Conservation (phyloP, 2,888 invertebrate genomes). For the Pristionchus arcanus region DNA sequence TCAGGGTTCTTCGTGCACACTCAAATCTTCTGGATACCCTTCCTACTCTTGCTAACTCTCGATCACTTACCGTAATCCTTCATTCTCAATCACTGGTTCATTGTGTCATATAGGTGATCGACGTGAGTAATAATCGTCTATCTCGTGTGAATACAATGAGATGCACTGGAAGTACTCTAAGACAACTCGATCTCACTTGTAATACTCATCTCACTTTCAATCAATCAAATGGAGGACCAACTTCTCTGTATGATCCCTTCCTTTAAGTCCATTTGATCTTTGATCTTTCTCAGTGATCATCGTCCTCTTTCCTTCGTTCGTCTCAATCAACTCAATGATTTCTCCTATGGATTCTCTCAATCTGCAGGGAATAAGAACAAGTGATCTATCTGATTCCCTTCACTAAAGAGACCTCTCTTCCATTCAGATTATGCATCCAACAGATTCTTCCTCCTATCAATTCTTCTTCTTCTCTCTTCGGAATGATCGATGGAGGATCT, state of each 20-base stretch:
- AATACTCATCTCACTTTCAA: conserved; percentile 49
- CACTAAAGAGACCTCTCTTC: background rate
- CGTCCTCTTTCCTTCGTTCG: conserved; percentile 45
- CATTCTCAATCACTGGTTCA: background rate
- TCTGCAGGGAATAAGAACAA: conserved; percentile 81
- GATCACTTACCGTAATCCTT: conserved; percentile 48
- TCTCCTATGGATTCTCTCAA: conserved; percentile 79
- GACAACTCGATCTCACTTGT: conserved; percentile 53
- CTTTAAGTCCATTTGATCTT: background rate
- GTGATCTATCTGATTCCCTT: conserved; percentile 67
- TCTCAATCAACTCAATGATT: conserved; percentile 41
- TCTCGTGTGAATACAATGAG: conserved; percentile 67
- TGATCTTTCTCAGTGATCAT: conserved; percentile 43
- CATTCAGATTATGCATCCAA: conserved; percentile 51
- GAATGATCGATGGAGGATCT: conserved; percentile 56
- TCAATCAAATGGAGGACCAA: background rate
- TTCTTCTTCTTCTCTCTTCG: conserved; percentile 44
- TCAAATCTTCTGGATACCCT: conserved; percentile 52
- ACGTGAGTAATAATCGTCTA: conserved; percentile 81
- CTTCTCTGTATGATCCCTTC: background rate
- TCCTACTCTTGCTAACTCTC: conserved; percentile 50
- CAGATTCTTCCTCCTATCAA: conserved; percentile 39
- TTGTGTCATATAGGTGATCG: conserved; percentile 79
- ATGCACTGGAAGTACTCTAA: conserved; percentile 20
- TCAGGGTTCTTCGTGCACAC: conserved; percentile 53